Conservation (phyloP, 2,888 invertebrate genomes). For the Mythimna ferrago region DNA sequence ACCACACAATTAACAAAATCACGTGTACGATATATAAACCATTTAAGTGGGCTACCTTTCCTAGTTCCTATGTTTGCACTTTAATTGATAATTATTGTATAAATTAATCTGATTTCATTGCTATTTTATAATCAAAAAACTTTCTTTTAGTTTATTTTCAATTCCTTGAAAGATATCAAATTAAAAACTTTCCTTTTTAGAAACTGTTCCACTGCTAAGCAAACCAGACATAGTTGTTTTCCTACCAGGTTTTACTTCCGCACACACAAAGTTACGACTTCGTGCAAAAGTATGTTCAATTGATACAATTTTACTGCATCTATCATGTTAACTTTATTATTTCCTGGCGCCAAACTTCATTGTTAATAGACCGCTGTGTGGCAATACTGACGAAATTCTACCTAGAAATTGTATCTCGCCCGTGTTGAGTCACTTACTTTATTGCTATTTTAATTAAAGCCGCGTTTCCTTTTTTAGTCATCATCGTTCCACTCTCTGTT, state of each 20-base stretch:
- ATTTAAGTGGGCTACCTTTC: not conserved
- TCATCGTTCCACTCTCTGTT: constrained; percentile 45
- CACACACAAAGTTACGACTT: constrained; percentile 11
- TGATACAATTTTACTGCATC: constrained; percentile 32
- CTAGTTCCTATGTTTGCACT: constrained; percentile 6
- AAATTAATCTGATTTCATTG: constrained; percentile 4
- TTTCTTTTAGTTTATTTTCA: not conserved
- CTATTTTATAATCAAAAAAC: not conserved
- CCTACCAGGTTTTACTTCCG: constrained; percentile 25
- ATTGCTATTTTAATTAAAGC: constrained; percentile 69
- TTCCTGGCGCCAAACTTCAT: constrained; percentile 56
- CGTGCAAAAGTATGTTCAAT: constrained; percentile 33
- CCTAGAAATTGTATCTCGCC: constrained; percentile 57
- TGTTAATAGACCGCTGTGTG: constrained; percentile 45
- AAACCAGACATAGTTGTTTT: constrained; percentile 20
- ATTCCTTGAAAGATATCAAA: not conserved
- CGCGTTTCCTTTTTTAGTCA: constrained; percentile 70
- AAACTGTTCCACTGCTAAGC: constrained; percentile 4
- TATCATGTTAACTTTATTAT: constrained; percentile 39
- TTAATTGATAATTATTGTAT: not conserved
- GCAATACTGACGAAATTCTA: constrained; percentile 60
- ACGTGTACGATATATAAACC: constrained; percentile 23
- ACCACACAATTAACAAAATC: constrained; percentile 37
- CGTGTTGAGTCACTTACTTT: constrained; percentile 63
- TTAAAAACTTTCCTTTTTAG: constrained; percentile 16